Evolutionary conservation across 2,797 vertebrate species (phyloP).

Genomic region (Coluber constrictor): DNA sequence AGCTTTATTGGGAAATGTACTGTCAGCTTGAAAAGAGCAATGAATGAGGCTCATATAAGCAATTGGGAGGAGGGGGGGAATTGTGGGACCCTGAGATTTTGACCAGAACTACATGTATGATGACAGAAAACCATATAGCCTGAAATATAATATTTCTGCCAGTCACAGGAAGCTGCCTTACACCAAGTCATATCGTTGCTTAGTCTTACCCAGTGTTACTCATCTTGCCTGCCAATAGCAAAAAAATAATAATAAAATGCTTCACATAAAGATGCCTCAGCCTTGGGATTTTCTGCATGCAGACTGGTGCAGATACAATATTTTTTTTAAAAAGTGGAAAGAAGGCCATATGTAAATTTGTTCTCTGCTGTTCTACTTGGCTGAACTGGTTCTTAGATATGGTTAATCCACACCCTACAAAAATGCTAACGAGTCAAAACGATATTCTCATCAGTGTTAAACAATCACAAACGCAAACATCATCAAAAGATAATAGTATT

Average conservation of each 20-base stretch:
- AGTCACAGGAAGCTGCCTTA: not conserved
- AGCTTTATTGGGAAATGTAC: not conserved
- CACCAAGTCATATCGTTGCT: not conserved
- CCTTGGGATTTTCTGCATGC: not conserved
- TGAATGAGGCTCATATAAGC: not conserved
- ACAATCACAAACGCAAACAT: not conserved
- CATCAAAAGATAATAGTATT: not conserved
- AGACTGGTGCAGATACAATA: not conserved
- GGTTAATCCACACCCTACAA: conserved; percentile 88
- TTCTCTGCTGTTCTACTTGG: not conserved
- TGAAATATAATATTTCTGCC: not conserved
- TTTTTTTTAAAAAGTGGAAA: not conserved
- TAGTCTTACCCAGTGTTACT: not conserved
- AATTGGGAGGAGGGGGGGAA: fast-evolving
- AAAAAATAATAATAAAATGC: not conserved
- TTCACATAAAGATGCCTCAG: not conserved
- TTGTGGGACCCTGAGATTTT: not conserved
- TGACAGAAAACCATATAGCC: not conserved
- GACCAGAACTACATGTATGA: not conserved
- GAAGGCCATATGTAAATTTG: not conserved
- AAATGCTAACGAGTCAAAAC: conserved; percentile 84
- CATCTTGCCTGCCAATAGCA: not conserved
- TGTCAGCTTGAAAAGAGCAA: not conserved
- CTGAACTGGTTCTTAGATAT: conserved; percentile 79
- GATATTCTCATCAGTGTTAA: conserved; percentile 64